Percentiles rank a stretch among this genome's conserved stretches.
Conservation (phyloP, 2,113 vertebrate genomes). For the Xiphophorus maculatus region DNA sequence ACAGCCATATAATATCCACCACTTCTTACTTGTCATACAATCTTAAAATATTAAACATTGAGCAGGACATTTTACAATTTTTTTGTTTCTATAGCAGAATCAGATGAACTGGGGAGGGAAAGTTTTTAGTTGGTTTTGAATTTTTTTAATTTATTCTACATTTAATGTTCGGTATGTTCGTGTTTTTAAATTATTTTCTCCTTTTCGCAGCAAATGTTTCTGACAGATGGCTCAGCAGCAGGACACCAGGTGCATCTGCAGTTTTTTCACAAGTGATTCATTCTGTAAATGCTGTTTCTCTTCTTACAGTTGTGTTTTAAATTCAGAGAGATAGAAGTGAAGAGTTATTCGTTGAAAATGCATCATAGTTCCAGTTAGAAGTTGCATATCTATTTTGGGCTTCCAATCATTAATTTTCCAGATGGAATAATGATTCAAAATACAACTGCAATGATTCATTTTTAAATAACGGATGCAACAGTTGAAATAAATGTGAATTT, state of each 20-base stretch:
- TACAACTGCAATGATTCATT: too few relatives aligned
- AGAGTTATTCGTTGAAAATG: neutral
- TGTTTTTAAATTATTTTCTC: constrained; percentile 10
- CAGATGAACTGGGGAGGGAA: neutral
- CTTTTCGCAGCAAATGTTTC: constrained; percentile 8
- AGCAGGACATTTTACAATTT: neutral
- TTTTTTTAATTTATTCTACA: neutral
- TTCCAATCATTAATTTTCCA: too few relatives aligned
- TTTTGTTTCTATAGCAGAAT: neutral
- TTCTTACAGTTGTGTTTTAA: neutral
- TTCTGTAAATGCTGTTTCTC: neutral
- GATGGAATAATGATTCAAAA: too few relatives aligned
- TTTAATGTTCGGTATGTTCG: neutral
- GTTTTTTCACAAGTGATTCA: constrained; percentile 5
- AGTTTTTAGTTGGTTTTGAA: neutral
- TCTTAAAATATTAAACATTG: neutral
- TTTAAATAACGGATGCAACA: too few relatives aligned
- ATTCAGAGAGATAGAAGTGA: neutral
- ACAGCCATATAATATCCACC: neutral
- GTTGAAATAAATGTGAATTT: too few relatives aligned
- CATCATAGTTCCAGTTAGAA: too few relatives aligned
- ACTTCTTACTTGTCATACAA: neutral
- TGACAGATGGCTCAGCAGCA: constrained; percentile 35
- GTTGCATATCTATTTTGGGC: too few relatives aligned
- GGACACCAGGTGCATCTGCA: constrained; percentile 15